Percentiles rank a stretch among this genome's conserved stretches.
Evolutionary conservation across 2,888 invertebrate genomes (phyloP).

Genomic region (Xylocampa areola): DNA sequence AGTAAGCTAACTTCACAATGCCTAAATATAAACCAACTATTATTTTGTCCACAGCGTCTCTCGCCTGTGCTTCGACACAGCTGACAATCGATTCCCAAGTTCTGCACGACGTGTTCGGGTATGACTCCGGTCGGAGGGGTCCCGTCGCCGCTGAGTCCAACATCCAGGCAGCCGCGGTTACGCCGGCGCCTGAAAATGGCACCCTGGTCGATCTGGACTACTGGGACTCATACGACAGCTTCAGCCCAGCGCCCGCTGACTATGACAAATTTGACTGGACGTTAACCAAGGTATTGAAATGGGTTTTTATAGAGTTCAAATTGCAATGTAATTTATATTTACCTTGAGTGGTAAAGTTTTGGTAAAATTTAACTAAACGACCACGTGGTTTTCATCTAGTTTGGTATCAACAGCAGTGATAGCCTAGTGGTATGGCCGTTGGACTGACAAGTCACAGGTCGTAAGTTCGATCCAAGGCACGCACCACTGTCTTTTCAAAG

Average conservation of each 20-base stretch:
- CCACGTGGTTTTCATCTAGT: no score
- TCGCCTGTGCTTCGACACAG: constrained; percentile 53
- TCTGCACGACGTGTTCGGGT: constrained; percentile 71
- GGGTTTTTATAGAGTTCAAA: neutral
- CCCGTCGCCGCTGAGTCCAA: constrained; percentile 25
- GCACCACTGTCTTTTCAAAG: no score
- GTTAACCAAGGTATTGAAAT: constrained; percentile 88
- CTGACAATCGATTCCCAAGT: constrained; percentile 62
- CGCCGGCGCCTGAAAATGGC: constrained; percentile 60
- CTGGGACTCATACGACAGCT: constrained; percentile 69
- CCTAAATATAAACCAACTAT: no score
- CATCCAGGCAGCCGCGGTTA: constrained; percentile 67
- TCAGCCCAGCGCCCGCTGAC: constrained; percentile 68
- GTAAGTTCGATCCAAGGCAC: no score
- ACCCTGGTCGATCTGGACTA: constrained; percentile 70
- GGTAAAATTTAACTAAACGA: no score
- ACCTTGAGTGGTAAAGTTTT: no score
- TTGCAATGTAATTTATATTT: no score
- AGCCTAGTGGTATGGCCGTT: no score
- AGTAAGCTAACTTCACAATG: no score
- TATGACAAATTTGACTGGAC: constrained; percentile 92
- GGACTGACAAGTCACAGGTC: no score
- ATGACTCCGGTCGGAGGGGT: constrained; percentile 20
- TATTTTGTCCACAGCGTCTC: constrained; percentile 60
- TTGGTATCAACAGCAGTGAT: no score